phyloP scores from a whole-genome alignment of 2,888 invertebrate species.

The Gastrophysa polygoni region DNA sequence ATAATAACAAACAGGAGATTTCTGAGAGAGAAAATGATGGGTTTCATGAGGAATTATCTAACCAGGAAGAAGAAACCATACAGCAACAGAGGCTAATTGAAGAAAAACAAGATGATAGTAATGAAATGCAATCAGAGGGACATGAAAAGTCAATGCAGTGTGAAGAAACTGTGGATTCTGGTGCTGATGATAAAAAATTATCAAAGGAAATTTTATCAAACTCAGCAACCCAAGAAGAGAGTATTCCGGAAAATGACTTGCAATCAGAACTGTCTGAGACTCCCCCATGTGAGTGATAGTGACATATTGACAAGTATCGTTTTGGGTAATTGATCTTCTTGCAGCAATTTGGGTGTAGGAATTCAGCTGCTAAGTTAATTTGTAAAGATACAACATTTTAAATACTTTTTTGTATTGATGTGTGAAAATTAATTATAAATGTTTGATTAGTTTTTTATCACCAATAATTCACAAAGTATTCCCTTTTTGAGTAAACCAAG shows the following conservation, averaged over 20 bases:
- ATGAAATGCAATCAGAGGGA: background rate
- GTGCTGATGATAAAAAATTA: background rate
- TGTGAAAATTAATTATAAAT: background rate
- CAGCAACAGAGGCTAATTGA: background rate
- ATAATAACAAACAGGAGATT: background rate
- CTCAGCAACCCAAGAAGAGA: background rate
- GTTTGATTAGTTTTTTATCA: background rate
- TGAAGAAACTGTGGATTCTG: conserved; percentile 9
- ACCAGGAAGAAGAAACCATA: background rate
- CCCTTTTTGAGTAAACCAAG: too few species aligned
- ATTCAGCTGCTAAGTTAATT: background rate
- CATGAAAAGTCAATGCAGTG: background rate
- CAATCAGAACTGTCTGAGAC: background rate
- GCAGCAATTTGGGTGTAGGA: background rate
- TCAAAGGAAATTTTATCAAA: background rate
- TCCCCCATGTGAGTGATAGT: background rate
- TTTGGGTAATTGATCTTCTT: background rate
- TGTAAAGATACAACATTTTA: background rate
- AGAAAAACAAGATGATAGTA: background rate
- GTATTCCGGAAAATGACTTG: background rate
- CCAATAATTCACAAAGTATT: background rate
- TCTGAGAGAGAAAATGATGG: background rate
- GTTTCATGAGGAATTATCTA: background rate
- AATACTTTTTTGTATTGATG: background rate
- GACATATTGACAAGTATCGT: background rate